Base-by-base conservation (phyloP, 2,888 invertebrate genomes). In the Sepiola atlantica region DNA sequence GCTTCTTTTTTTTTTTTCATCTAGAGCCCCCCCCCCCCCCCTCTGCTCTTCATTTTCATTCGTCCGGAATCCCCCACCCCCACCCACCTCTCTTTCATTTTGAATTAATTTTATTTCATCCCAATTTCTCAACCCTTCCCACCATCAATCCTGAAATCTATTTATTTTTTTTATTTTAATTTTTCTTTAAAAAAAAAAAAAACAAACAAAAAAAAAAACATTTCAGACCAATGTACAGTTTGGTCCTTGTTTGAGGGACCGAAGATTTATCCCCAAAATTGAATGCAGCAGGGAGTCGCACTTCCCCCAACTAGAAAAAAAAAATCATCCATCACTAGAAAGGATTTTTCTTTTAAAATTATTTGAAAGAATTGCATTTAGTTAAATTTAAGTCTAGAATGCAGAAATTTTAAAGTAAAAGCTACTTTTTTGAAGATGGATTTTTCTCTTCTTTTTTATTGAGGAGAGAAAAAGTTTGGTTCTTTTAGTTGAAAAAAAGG, bases 191-290 rank as follows among this genome's bases (percentile, higher is more conserved):
- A 45, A 45, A 45, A 45, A 45, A 45, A 45, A 8, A 45, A 45
- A 45, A 45, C 2, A 45, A 45, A n/a, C 16, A 77, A 77, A 77
- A n/a, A 77, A 77, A 77, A 61, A 28, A 24, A n/a, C n/a, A 77
- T n/a, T 77, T 77, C 77, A 77, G 77, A 77, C 77, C 77, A 77
- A 77, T 77, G 77, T 77, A 77, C 77, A 77, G 77, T 77, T 77
- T n/a, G 77, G 77, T n/a, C 77, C 77, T 77, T 77, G 24, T 61
- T n/a, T 77, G 77, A n/a, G 77, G 77, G 45, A n/a, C 77, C n/a
- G n/a, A n/a, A 77, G 77, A 77, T 77, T 77, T n/a, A 45, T 45
- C 8, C 45, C 8, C 45, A 45, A 45, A 45, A 45, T 24, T 24
- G 24, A 61, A 61, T n/a, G 77, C 77, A 77, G 77, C 77, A 77